Conservation (phyloP, 2,113 vertebrate genomes). For the Shinisaurus crocodilurus region DNA sequence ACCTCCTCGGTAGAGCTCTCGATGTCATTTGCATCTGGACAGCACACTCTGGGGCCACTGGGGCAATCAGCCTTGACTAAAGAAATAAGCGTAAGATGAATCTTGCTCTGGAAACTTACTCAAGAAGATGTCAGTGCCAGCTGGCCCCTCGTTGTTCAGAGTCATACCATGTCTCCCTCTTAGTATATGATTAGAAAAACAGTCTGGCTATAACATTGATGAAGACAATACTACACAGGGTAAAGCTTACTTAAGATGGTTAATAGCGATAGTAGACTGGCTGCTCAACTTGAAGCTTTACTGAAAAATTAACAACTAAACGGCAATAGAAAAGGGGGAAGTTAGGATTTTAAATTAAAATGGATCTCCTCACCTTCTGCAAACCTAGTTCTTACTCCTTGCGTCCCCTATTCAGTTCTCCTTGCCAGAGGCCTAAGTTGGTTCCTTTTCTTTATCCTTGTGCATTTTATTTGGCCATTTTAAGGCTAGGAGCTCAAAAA, state of each 20-base stretch:
- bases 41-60: not conserved
- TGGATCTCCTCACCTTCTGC: not conserved
- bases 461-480: not conserved
- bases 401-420: not conserved
- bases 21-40: slow-evolving; percentile 19
- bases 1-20: not conserved
- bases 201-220: not conserved
- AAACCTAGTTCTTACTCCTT: not conserved
- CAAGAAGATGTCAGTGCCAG: not conserved
- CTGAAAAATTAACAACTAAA: not conserved
- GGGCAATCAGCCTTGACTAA: not conserved
- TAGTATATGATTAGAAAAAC: slow-evolving; percentile 11
- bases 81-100: slow-evolving; percentile 20
- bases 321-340: not conserved
- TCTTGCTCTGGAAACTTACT: slow-evolving; percentile 12
- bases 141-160: not conserved
- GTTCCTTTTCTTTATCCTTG: not conserved
- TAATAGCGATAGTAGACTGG: not conserved
- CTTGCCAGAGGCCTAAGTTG: not conserved
- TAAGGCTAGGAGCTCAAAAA: not conserved
- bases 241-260: not conserved
- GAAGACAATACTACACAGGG: not conserved
- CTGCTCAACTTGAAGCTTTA: not conserved
- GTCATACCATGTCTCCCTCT: not conserved
- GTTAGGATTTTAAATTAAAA: not conserved